Evolutionary conservation across 2,888 invertebrate species (phyloP).

Genomic region (Apamea monoglypha): DNA sequence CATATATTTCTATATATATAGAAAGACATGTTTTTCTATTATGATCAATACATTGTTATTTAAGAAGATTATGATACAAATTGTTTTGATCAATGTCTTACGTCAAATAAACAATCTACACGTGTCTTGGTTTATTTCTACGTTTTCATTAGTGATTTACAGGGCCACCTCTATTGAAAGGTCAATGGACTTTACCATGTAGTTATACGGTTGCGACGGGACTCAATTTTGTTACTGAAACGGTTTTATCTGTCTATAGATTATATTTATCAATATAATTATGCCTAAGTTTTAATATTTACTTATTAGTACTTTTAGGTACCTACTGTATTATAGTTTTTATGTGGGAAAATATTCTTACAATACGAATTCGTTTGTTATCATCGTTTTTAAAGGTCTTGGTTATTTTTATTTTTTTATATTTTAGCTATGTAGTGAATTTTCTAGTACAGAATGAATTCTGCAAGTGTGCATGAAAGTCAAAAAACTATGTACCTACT

Average conservation of each 20-base stretch:
- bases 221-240: slow-evolving; percentile 12
- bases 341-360: background rate
- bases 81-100: slow-evolving; percentile 7
- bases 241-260: slow-evolving; percentile 10
- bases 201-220: background rate
- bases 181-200: slow-evolving; percentile 28
- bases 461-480: too few species aligned
- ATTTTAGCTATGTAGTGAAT: background rate
- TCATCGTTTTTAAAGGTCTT: too few species aligned
- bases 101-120: slow-evolving; percentile 7
- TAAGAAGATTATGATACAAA: background rate
- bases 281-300: background rate
- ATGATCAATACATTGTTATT: background rate
- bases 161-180: slow-evolving; percentile 10
- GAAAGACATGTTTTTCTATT: slow-evolving; percentile 2
- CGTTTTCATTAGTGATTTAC: slow-evolving; percentile 10
- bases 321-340: background rate
- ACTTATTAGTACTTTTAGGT: background rate
- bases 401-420: background rate
- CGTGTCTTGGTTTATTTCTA: background rate
- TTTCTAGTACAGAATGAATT: background rate
- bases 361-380: background rate
- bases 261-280: background rate
- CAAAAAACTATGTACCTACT: too few species aligned
- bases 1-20: too few species aligned